Percentiles rank a stretch among this genome's conserved stretches.
Evolutionary conservation across 1,140 invertebrate genomes (phyloP).

Genomic region (Drosophila kanapiae): DNA sequence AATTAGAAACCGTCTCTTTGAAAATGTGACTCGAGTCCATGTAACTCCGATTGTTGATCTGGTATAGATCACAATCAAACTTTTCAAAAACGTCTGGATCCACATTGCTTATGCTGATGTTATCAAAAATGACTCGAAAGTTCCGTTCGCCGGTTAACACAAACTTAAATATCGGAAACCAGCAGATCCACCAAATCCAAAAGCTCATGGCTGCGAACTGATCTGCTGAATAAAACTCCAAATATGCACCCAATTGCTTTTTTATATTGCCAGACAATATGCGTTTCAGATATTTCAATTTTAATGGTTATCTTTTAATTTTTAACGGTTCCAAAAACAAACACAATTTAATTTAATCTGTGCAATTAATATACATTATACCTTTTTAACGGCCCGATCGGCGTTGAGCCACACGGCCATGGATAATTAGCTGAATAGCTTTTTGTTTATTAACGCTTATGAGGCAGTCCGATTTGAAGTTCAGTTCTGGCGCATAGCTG

Average conservation of each 20-base stretch:
- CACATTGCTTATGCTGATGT: constrained; percentile 17
- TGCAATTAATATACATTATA: background rate
- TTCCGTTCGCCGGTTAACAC: constrained; percentile 21
- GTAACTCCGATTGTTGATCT: constrained; percentile 54
- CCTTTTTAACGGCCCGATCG: constrained; percentile 5
- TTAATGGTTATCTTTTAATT: background rate
- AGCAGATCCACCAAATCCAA: constrained; percentile 11
- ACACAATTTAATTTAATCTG: background rate
- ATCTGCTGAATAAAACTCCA: background rate
- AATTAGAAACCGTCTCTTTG: constrained; percentile 9
- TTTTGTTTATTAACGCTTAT: constrained; percentile 21
- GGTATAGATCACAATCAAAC: constrained; percentile 17
- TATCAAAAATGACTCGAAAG: constrained; percentile 52
- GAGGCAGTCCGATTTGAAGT: constrained; percentile 17
- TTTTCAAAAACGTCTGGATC: constrained; percentile 39
- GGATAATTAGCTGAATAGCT: constrained; percentile 15
- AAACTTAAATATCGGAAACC: constrained; percentile 1
- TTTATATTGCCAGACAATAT: background rate
- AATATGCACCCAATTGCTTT: background rate
- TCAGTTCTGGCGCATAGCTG: constrained; percentile 28
- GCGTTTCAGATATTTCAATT: background rate
- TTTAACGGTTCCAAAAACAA: background rate
- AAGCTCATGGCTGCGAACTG: constrained; percentile 33
- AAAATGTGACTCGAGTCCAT: constrained; percentile 29
- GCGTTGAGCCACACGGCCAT: constrained; percentile 17